These are phyloP conservation scores for Spea multiplicata DNA, from an alignment of 2,113 vertebrate genomes.

Conservation along the genomic window DNA sequence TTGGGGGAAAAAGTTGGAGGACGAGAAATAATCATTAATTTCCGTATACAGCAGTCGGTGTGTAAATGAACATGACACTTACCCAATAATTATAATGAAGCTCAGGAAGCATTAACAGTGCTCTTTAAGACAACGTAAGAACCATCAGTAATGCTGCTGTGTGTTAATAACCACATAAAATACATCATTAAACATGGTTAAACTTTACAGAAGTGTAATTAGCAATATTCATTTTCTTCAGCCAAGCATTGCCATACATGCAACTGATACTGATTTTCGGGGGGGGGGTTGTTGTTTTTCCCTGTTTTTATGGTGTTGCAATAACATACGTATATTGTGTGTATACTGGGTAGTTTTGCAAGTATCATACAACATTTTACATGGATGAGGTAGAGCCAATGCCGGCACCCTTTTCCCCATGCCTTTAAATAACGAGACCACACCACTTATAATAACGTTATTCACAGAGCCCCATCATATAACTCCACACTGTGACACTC, in stretches of 20 bases:
- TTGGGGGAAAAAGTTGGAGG: slow-evolving; percentile 51
- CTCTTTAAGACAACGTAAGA: slow-evolving; percentile 54
- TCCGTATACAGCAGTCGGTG: slow-evolving; percentile 57
- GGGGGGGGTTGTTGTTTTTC: not conserved
- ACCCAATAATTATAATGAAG: slow-evolving; percentile 58
- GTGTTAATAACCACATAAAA: slow-evolving; percentile 44
- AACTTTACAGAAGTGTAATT: slow-evolving; percentile 38
- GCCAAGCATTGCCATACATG: slow-evolving; percentile 18
- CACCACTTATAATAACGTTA: too few species aligned
- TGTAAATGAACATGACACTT: slow-evolving; percentile 57
- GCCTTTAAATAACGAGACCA: too few species aligned
- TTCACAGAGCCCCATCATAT: too few species aligned
- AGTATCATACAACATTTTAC: not conserved
- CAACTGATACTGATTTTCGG: not conserved
- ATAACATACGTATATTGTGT: slow-evolving; percentile 12
- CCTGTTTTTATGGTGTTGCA: not conserved
- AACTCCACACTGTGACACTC: too few species aligned
- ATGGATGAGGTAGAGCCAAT: not conserved
- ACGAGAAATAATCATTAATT: slow-evolving; percentile 64
- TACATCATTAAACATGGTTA: slow-evolving; percentile 49
- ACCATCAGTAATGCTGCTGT: slow-evolving; percentile 35
- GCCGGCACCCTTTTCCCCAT: too few species aligned
- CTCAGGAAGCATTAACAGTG: slow-evolving; percentile 56
- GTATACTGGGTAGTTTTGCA: slow-evolving; percentile 2
- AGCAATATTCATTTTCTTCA: slow-evolving; percentile 42